Conservation (phyloP, 2,797 vertebrate genomes). For the Anableps anableps region DNA sequence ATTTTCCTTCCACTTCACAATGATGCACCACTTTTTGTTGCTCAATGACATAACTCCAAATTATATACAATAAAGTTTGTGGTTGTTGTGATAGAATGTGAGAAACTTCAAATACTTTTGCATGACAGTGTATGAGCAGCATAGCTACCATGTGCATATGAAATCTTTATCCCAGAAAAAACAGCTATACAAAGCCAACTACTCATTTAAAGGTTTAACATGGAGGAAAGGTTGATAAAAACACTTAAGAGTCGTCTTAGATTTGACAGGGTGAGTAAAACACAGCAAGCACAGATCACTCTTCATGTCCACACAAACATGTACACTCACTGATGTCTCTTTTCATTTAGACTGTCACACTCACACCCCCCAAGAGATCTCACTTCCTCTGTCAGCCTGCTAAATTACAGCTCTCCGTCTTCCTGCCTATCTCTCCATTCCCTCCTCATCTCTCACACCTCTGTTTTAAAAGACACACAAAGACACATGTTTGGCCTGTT, state of each 20-base stretch:
- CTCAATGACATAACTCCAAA: not conserved
- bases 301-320: conserved; percentile 59
- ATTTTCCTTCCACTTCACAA: not conserved
- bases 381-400: conserved; percentile 86
- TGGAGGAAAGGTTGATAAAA: conserved; percentile 51
- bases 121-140: not conserved
- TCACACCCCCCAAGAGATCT: conserved; percentile 87
- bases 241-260: conserved; percentile 57
- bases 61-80: not conserved
- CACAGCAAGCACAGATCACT: conserved; percentile 54
- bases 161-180: not conserved
- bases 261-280: conserved; percentile 72
- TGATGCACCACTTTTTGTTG: not conserved
- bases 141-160: not conserved
- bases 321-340: conserved; percentile 80
- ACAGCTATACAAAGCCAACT: not conserved
- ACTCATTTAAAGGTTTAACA: conserved; percentile 40
- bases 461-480: conserved; percentile 44
- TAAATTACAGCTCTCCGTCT: conserved; percentile 83
- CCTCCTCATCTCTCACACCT: conserved; percentile 45
- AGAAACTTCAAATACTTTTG: not conserved
- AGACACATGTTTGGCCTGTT: conserved; percentile 38
- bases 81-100: not conserved
- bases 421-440: conserved; percentile 32
- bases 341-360: conserved; percentile 92